These are phyloP conservation scores for Enteromius trimaculatus DNA, from an alignment of 2,797 vertebrate genomes.

Conservation along the genomic window DNA sequence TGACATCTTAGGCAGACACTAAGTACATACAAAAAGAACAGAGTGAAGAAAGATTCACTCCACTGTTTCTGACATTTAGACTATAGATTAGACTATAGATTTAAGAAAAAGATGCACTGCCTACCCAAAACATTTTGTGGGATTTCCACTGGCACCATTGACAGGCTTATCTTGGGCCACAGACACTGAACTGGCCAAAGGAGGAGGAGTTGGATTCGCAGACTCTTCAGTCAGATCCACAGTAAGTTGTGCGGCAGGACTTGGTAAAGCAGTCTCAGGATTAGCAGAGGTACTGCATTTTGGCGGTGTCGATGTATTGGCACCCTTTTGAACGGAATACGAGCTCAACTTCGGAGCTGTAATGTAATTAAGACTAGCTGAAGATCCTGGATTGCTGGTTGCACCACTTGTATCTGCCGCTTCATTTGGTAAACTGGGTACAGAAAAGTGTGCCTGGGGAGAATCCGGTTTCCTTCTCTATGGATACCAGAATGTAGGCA, in stretches of 20 bases:
- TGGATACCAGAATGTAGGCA: not conserved
- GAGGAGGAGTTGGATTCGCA: not conserved
- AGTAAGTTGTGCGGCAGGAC: not conserved
- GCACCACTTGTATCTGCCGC: conserved; percentile 60
- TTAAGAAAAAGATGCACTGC: not conserved
- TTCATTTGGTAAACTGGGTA: conserved; percentile 72
- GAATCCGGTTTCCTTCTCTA: conserved; percentile 69
- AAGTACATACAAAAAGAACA: conserved; percentile 50
- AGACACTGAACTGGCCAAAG: not conserved
- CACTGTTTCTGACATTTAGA: not conserved
- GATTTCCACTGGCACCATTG: conserved; percentile 14
- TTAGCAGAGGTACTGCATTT: not conserved
- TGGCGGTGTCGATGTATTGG: not conserved
- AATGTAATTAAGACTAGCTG: conserved; percentile 16
- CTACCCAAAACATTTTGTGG: conserved; percentile 2
- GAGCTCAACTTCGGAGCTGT: not conserved
- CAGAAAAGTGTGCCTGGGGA: conserved; percentile 63
- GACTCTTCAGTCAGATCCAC: not conserved
- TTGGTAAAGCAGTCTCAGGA: conserved; percentile 5
- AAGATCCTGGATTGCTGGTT: conserved; percentile 35
- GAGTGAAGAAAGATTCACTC: not conserved
- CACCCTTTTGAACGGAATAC: not conserved
- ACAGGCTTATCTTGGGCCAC: not conserved
- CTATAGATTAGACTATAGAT: not conserved
- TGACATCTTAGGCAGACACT: conserved; percentile 78